phyloP scores from a whole-genome alignment of 1,140 invertebrate species.

The Dendroctonus valens region DNA sequence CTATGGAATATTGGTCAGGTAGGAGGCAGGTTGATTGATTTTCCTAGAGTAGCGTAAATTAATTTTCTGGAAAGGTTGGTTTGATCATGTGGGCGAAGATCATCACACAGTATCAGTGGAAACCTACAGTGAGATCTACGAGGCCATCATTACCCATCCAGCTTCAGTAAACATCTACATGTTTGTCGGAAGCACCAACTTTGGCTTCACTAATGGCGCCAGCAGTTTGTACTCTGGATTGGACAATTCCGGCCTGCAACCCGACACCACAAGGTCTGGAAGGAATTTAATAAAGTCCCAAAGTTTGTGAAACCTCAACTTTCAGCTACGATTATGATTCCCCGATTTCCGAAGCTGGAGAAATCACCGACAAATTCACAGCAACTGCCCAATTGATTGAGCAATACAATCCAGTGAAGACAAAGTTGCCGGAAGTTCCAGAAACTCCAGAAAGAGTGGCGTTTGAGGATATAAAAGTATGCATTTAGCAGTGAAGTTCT shows the following conservation, averaged over 20 bases:
- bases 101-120: constrained; percentile 36
- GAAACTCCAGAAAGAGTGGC: constrained; percentile 32
- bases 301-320: neutral
- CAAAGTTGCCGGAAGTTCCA: constrained; percentile 48
- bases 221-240: neutral
- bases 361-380: constrained; percentile 53
- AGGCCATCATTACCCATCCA: constrained; percentile 43
- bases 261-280: constrained; percentile 55
- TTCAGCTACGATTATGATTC: constrained; percentile 60
- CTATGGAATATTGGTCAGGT: constrained; percentile 63
- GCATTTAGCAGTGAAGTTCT: constrained; percentile 23
- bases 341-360: constrained; percentile 54
- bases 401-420: constrained; percentile 49
- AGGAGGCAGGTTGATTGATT: neutral
- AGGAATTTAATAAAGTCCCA: neutral
- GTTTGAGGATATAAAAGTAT: constrained; percentile 44
- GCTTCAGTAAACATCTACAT: constrained; percentile 68
- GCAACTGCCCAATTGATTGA: constrained; percentile 45
- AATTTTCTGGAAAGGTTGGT: constrained; percentile 62
- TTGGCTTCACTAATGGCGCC: constrained; percentile 66
- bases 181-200: constrained; percentile 71
- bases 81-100: constrained; percentile 51
- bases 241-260: constrained; percentile 44
- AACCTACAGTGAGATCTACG: constrained; percentile 13
- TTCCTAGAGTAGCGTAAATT: no score